These are phyloP conservation scores for Trialeurodes vaporariorum DNA, from an alignment of 1,140 invertebrate species.

Conservation along the genomic window DNA sequence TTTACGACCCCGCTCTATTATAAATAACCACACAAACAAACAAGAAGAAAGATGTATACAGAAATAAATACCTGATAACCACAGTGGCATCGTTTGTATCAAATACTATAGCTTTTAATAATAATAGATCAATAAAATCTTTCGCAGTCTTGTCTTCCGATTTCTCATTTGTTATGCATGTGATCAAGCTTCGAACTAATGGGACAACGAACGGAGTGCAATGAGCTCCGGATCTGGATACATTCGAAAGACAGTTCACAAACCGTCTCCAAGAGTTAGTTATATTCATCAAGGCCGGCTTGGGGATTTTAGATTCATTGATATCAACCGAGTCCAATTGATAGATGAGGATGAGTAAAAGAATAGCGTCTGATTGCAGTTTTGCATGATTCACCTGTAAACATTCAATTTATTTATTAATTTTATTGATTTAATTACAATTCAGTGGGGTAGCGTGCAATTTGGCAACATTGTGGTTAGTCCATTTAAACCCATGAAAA, in stretches of 20 bases:
- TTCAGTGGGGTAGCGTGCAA: too few relatives aligned
- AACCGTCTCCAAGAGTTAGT: not conserved
- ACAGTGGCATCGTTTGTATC: not conserved
- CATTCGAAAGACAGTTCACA: not conserved
- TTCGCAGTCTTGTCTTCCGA: not conserved
- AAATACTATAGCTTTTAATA: not conserved
- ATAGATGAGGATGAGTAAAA: not conserved
- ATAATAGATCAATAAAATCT: not conserved
- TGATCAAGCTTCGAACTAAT: not conserved
- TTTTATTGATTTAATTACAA: too few relatives aligned
- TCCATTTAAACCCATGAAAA: too few relatives aligned
- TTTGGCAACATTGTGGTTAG: too few relatives aligned
- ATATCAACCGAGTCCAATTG: not conserved
- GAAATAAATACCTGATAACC: not conserved
- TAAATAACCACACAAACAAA: too few relatives aligned
- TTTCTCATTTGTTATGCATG: not conserved
- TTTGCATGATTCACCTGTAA: not conserved
- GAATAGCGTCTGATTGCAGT: not conserved
- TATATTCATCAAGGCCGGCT: not conserved
- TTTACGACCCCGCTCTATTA: too few relatives aligned
- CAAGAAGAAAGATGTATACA: too few relatives aligned
- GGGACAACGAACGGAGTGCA: not conserved
- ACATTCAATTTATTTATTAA: not conserved
- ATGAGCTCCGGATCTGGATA: not conserved
- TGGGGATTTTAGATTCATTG: not conserved